Evolutionary conservation across 2,113 vertebrate genomes (phyloP), one percentile per base, ranked within the genome.

Genomic region (Canis aureus): DNA sequence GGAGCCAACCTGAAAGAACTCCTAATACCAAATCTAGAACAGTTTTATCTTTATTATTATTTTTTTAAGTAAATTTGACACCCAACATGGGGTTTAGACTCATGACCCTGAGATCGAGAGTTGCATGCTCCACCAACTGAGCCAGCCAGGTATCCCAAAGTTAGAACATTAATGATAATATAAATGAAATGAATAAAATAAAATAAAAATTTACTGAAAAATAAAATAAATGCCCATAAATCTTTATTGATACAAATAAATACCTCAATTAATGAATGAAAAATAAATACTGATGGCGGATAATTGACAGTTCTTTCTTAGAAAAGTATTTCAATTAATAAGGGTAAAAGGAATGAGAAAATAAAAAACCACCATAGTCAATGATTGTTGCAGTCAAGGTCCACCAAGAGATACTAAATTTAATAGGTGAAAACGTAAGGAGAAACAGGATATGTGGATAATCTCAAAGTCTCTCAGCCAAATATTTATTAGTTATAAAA

Each of bases 281-380:
- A 59, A 49, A 83, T 43, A 88, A 95, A 66, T 80, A 94, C 71
- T 81, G 93, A 69, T 85, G 51, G 3, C 60, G 7, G 23, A 13
- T 83, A 96, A 55, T 11, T 35, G 13, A 32, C 29, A 93, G 0
- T 74, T 85, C 7, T 97, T 89, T 84, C 27, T 94, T 90, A 66
- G n/a, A 71, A 64, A 90, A 95, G 10, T 86, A 27, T 92, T 95
- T 9, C 32, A 89, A 16, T 96, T 97, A 91, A 38, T 94, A 94
- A 90, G 83, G 66, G 13, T 80, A 43, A 89, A 96, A 92, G 32
- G 22, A 93, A 76, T 22, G 55, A 88, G 35, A 59, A 59, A 93
- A 87, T 96, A 79, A 8, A 79, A 95, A 94, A 53, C 35, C 6
- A 7, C 38, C 38, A 12, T 76, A 84, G 62, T 78, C 92, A 51